Conservation (phyloP, 2,797 vertebrate genomes). For the Megalops cyprinoides region DNA sequence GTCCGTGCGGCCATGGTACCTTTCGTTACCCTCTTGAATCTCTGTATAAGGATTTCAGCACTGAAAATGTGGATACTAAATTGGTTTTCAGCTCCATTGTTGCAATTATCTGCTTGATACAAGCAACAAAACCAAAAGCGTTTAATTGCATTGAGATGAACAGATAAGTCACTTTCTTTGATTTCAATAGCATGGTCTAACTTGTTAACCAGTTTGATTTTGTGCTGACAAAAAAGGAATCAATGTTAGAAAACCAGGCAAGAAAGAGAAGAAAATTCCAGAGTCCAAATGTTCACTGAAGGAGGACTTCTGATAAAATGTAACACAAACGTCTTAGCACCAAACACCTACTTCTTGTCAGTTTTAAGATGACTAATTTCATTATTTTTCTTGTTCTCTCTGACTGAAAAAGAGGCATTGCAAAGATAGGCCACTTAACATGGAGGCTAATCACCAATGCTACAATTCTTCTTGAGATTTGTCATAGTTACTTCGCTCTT, state of each 20-base stretch:
- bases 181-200: neutral
- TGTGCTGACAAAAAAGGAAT: neutral
- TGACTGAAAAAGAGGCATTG: slow-evolving; percentile 34
- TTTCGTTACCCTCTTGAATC: slow-evolving; percentile 50
- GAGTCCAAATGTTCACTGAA: slow-evolving; percentile 40
- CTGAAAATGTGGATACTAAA: neutral
- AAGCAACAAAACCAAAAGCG: slow-evolving; percentile 37
- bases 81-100: neutral
- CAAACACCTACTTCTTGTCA: neutral
- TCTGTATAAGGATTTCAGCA: slow-evolving; percentile 34
- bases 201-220: slow-evolving; percentile 6
- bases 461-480: slow-evolving; percentile 20
- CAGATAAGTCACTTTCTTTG: neutral
- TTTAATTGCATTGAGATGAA: slow-evolving; percentile 42
- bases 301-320: slow-evolving; percentile 39
- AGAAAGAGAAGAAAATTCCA: too few relatives aligned
- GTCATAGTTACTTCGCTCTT: neutral
- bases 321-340: slow-evolving; percentile 27
- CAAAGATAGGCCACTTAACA: slow-evolving; percentile 40
- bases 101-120: slow-evolving; percentile 26
- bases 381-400: slow-evolving; percentile 20
- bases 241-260: neutral
- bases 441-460: slow-evolving; percentile 33
- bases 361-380: slow-evolving; percentile 38
- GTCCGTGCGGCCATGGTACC: slow-evolving; percentile 12